These are phyloP conservation scores for Edolisoma coerulescens DNA, from an alignment of 2,113 vertebrate species.

Conservation along the genomic window DNA sequence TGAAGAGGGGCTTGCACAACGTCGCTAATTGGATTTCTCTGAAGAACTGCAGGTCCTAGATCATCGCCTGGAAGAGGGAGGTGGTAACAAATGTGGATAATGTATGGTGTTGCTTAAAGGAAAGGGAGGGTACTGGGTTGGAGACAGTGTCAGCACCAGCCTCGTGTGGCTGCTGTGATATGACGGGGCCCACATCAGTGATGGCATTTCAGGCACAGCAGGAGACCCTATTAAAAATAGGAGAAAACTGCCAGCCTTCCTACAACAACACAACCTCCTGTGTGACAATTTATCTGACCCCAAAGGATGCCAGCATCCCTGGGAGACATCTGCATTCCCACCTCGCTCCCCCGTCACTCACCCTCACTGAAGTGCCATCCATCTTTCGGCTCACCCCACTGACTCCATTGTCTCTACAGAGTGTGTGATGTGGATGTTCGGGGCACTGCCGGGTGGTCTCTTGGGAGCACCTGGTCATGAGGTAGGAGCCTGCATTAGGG, in stretches of 20 bases:
- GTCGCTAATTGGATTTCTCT: not conserved
- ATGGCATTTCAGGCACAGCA: not conserved
- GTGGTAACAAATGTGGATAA: not conserved
- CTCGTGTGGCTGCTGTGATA: not conserved
- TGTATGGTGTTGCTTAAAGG: not conserved
- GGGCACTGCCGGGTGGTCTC: not conserved
- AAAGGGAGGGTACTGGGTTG: not conserved
- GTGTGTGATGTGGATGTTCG: not conserved
- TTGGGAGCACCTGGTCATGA: not conserved
- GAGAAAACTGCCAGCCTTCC: not conserved
- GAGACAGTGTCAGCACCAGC: not conserved
- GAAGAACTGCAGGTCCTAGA: not conserved
- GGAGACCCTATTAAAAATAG: not conserved
- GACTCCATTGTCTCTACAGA: accelerated
- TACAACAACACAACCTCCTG: not conserved
- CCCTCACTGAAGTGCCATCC: not conserved
- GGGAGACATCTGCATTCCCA: not conserved
- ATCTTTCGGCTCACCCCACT: not conserved
- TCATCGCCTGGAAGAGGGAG: not conserved
- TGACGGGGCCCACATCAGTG: not conserved
- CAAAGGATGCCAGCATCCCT: not conserved
- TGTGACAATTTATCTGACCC: not conserved
- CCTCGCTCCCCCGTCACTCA: not conserved
- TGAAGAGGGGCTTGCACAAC: not conserved
- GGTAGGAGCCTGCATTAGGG: not conserved